Percentiles rank a stretch among this genome's conserved stretches.
Conservation (phyloP, 1,140 invertebrate species). For the Plutomurus gul region DNA sequence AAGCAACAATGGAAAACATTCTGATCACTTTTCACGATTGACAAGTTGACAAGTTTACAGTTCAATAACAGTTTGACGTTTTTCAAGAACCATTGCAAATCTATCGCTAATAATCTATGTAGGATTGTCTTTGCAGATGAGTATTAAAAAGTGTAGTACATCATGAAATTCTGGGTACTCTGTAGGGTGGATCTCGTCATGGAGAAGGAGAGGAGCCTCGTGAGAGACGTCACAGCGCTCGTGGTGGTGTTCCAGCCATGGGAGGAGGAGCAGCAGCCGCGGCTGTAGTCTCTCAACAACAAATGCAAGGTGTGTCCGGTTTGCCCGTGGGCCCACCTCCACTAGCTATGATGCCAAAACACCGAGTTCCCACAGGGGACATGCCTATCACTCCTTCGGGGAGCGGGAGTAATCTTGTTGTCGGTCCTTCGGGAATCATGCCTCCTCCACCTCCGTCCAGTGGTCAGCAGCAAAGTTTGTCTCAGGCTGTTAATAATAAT, state of each 20-base stretch:
- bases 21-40: too few species aligned
- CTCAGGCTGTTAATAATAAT: conserved; percentile 32
- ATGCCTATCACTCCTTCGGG: conserved; percentile 51
- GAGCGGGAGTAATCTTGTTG: conserved; percentile 49
- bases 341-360: conserved; percentile 8
- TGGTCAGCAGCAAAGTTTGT: conserved; percentile 24
- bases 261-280: background rate
- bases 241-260: conserved; percentile 38
- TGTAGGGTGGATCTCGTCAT: conserved; percentile 55
- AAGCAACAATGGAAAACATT: too few species aligned
- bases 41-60: too few species aligned
- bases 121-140: too few species aligned
- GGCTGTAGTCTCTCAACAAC: background rate
- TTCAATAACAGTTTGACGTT: too few species aligned
- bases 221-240: conserved; percentile 53
- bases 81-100: too few species aligned
- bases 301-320: conserved; percentile 26
- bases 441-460: conserved; percentile 47
- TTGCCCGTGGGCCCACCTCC: conserved; percentile 14
- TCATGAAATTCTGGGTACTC: background rate
- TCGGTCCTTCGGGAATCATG: conserved; percentile 20
- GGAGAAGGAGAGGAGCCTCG: conserved; percentile 53
- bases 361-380: conserved; percentile 35
- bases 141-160: too few species aligned
- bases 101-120: too few species aligned